phyloP scores from a whole-genome alignment of 1,140 invertebrate genomes.

The Saccostrea echinata region DNA sequence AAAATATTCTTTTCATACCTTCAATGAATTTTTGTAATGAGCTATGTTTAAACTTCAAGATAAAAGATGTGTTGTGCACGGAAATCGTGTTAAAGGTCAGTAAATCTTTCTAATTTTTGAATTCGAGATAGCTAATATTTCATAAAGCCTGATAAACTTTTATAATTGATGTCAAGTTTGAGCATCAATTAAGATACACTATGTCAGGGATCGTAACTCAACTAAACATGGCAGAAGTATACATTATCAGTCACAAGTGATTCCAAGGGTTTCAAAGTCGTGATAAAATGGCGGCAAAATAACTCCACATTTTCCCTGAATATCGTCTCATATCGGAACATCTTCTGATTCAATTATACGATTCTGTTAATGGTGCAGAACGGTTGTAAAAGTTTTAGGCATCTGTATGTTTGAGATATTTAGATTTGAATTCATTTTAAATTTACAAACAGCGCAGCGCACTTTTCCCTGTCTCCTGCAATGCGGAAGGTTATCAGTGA shows the following conservation, averaged over 20 bases:
- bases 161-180: not conserved
- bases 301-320: constrained; percentile 14
- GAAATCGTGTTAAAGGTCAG: constrained; percentile 27
- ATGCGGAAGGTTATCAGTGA: constrained; percentile 32
- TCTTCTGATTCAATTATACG: constrained; percentile 36
- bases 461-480: constrained; percentile 13
- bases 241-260: constrained; percentile 17
- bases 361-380: constrained; percentile 24
- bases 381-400: constrained; percentile 25
- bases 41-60: not conserved
- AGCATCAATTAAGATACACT: constrained; percentile 5
- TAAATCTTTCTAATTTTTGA: not conserved
- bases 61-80: constrained; percentile 5
- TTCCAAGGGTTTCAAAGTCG: constrained; percentile 5
- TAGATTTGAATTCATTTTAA: constrained; percentile 32
- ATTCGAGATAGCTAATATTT: not conserved
- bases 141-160: constrained; percentile 25
- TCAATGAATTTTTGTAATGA: not conserved
- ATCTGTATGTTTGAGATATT: constrained; percentile 32
- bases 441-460: constrained; percentile 25
- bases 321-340: constrained; percentile 12
- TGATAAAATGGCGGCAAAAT: constrained; percentile 32
- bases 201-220: not conserved
- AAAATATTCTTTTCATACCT: not conserved
- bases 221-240: not conserved